A percentile compares a stretch with the other conserved stretches of the same genome.
phyloP scores from a whole-genome alignment of 2,113 vertebrate genomes.

The Orthonyx spaldingii region DNA sequence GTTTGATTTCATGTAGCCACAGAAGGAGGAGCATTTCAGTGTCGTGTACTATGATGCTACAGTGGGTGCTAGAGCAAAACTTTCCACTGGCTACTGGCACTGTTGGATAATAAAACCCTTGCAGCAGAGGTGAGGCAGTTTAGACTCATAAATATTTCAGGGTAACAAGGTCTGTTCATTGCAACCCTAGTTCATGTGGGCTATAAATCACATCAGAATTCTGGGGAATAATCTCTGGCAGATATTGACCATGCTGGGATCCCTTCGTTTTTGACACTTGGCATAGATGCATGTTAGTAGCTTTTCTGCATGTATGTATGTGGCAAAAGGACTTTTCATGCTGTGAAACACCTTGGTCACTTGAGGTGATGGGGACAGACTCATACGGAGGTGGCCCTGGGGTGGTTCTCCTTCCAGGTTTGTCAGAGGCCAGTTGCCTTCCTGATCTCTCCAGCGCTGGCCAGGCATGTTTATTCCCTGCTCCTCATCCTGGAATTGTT shows the following conservation, averaged over 20 bases:
- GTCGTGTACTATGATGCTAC: not conserved
- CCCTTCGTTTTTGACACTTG: not conserved
- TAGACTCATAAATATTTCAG: not conserved
- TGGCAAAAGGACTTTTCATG: not conserved
- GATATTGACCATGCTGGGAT: not conserved
- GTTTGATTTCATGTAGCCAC: not conserved
- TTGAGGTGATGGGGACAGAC: not conserved
- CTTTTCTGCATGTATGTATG: fast-evolving
- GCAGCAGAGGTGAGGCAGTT: not conserved
- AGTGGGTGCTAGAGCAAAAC: not conserved
- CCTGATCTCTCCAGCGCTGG: not conserved
- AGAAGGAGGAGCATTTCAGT: not conserved
- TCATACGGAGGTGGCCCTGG: not conserved
- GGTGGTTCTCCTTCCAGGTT: not conserved
- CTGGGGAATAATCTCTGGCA: not conserved
- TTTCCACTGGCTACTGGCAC: not conserved
- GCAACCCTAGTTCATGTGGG: not conserved
- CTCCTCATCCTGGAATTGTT: constrained; percentile 54
- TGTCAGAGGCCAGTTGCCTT: not conserved
- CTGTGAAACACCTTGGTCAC: not conserved
- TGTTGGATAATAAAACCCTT: not conserved
- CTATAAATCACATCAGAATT: not conserved
- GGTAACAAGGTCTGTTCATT: not conserved
- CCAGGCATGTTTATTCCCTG: constrained; percentile 39
- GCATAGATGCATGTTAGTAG: not conserved